phyloP scores from a whole-genome alignment of 2,113 vertebrate species.

The Physeter macrocephalus region DNA sequence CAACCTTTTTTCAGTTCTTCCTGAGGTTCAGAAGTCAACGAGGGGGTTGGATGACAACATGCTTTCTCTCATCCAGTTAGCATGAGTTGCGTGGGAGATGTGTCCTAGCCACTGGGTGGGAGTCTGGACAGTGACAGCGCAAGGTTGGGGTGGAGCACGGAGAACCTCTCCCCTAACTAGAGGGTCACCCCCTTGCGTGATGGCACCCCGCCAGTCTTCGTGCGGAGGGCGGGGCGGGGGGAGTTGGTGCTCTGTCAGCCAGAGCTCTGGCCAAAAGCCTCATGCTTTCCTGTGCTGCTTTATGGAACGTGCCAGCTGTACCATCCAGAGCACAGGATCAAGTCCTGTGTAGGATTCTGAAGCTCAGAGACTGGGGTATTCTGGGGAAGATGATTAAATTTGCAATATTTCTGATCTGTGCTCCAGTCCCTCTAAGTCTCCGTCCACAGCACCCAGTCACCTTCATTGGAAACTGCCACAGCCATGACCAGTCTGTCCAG shows the following conservation, averaged over 20 bases:
- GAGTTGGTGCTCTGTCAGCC: neutral
- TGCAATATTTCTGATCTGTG: neutral
- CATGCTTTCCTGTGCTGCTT: neutral
- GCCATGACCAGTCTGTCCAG: slow-evolving; percentile 87
- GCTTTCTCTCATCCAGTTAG: neutral
- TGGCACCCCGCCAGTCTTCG: neutral
- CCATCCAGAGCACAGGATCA: neutral
- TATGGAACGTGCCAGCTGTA: too few relatives aligned
- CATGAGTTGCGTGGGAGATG: neutral
- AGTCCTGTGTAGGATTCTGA: neutral
- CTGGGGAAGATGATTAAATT: neutral
- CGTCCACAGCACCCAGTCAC: slow-evolving; percentile 70
- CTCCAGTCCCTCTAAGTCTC: neutral
- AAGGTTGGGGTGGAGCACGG: too few relatives aligned
- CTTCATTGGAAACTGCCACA: slow-evolving; percentile 89
- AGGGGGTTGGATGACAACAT: neutral
- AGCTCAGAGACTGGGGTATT: neutral
- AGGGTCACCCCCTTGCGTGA: too few relatives aligned
- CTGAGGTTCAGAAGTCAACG: neutral
- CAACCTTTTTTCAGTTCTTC: neutral
- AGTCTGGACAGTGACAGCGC: rapidly evolving
- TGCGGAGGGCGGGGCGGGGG: neutral
- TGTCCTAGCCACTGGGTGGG: neutral
- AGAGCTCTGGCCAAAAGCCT: neutral
- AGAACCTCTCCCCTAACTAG: neutral